Conservation (phyloP, 2,797 vertebrate genomes). For the Rhabdophis nuchalis region DNA sequence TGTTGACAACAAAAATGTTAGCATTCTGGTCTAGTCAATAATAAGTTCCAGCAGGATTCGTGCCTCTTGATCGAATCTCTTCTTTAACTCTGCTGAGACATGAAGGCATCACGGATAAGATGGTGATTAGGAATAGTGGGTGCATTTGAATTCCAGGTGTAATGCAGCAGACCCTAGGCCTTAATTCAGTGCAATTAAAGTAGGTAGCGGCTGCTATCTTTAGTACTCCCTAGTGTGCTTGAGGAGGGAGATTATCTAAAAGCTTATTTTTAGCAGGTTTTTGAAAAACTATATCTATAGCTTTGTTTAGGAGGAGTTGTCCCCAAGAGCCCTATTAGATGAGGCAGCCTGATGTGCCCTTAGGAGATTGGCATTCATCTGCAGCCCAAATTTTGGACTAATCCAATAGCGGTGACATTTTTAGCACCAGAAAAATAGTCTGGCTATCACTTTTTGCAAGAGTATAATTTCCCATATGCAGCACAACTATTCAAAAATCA, state of each 20-base stretch:
- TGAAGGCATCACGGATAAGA: neutral
- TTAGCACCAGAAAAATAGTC: neutral
- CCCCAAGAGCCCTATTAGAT: slow-evolving; percentile 11
- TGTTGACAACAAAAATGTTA: neutral
- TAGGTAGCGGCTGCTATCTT: neutral
- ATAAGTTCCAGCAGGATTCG: neutral
- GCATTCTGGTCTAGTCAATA: neutral
- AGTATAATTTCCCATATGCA: neutral
- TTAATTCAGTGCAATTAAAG: neutral
- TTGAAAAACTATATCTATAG: neutral
- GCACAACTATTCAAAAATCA: neutral
- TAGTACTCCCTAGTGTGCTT: neutral
- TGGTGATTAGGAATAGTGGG: neutral
- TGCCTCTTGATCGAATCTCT: neutral
- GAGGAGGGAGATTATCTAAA: neutral
- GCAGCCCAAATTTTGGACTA: neutral
- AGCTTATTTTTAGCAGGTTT: slow-evolving; percentile 23
- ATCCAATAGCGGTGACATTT: neutral
- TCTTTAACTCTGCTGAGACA: neutral
- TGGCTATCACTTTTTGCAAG: neutral
- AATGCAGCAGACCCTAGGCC: neutral
- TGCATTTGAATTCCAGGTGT: neutral
- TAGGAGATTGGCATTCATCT: slow-evolving; percentile 10
- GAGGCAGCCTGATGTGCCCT: neutral
- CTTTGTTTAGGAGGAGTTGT: neutral